Percentiles rank a stretch among this genome's conserved stretches.
These are phyloP conservation scores for Pyrgus malvae DNA, from an alignment of 2,888 invertebrate genomes.

Conservation along the genomic window DNA sequence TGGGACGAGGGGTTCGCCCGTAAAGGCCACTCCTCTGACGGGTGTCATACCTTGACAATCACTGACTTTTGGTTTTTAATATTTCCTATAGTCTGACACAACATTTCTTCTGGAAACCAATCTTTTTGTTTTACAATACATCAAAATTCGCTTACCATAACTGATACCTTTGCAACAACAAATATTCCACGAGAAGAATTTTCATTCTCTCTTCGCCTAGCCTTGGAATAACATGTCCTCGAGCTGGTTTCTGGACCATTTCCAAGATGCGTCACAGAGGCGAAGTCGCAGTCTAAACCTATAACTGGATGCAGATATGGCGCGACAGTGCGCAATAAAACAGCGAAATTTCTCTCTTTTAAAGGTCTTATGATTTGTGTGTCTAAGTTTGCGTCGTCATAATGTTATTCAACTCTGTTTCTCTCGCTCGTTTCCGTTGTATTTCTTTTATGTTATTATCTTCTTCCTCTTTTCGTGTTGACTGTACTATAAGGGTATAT, in stretches of 20 bases:
- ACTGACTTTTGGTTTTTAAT: too few species aligned
- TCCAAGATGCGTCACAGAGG: conserved; percentile 34
- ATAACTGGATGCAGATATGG: conserved; percentile 28
- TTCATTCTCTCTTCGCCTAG: conserved; percentile 30
- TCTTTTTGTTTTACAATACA: too few species aligned
- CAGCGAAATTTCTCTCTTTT: conserved; percentile 31
- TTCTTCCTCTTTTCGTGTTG: background rate
- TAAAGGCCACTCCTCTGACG: too few species aligned
- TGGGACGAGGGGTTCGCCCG: too few species aligned
- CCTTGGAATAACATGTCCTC: conserved; percentile 46
- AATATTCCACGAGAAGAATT: background rate
- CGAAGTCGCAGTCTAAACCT: conserved; percentile 8
- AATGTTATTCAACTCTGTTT: background rate
- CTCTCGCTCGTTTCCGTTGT: background rate
- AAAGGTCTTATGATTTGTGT: conserved; percentile 35
- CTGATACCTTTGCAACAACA: too few species aligned
- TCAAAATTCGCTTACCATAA: too few species aligned
- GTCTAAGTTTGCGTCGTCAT: conserved; percentile 29
- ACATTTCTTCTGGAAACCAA: too few species aligned
- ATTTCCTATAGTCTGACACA: too few species aligned
- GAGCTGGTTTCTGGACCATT: conserved; percentile 35
- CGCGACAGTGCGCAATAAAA: conserved; percentile 38
- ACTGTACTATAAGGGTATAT: too few species aligned
- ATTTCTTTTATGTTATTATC: background rate
- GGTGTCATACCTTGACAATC: too few species aligned